Evolutionary conservation across 2,113 vertebrate species (phyloP).

Genomic region (Sylvilagus bachmani): DNA sequence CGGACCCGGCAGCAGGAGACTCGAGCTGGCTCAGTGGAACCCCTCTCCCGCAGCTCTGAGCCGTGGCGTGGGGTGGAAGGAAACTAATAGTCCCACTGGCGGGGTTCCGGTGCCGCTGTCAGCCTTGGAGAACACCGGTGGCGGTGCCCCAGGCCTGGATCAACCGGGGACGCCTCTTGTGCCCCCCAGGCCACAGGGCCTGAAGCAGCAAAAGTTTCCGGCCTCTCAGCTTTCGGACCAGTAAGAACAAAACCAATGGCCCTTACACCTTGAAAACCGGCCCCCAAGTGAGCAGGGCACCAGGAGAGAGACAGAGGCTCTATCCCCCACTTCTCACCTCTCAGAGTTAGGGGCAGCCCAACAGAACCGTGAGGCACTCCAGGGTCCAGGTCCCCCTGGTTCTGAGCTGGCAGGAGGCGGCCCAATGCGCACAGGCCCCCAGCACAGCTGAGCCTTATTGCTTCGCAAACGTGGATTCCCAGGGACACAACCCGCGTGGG

Average conservation of each 20-base stretch:
- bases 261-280: not conserved
- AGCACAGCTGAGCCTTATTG: constrained; percentile 55
- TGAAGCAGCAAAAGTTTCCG: not conserved
- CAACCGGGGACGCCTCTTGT: fast-evolving
- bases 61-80: not conserved
- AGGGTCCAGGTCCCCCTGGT: constrained; percentile 55
- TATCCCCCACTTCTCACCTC: not conserved
- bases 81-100: not conserved
- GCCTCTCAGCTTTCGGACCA: not conserved
- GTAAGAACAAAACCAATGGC: constrained; percentile 4
- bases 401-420: constrained; percentile 57
- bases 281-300: not conserved
- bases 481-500: constrained; percentile 32
- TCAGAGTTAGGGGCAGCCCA: constrained; percentile 13
- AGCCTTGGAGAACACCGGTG: not conserved
- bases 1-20: not conserved
- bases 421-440: constrained; percentile 38
- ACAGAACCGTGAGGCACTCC: not conserved
- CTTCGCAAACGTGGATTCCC: constrained; percentile 62
- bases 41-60: not conserved
- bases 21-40: not conserved
- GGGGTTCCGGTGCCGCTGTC: not conserved
- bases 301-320: not conserved
- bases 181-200: not conserved
- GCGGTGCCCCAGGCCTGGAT: not conserved